phyloP scores from a whole-genome alignment of 35 echinoderm and acorn worm species.

The Diadema setosum region DNA sequence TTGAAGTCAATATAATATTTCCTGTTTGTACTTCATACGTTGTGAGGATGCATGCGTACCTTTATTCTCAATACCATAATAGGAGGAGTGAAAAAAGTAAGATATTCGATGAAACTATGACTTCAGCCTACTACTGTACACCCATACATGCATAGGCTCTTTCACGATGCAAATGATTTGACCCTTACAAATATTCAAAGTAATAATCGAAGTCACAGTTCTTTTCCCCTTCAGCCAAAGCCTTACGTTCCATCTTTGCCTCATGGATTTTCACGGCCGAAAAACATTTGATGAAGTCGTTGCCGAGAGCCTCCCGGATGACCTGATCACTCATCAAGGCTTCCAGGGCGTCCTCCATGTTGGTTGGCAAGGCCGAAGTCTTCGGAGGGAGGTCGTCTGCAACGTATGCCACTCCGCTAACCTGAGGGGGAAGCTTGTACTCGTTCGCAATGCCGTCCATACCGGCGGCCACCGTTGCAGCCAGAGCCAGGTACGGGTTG shows the following conservation, averaged over 20 bases:
- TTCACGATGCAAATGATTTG: neutral
- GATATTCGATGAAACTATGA: no score
- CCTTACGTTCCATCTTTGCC: neutral
- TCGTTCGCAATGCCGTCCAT: slow-evolving; percentile 61
- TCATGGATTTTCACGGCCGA: slow-evolving; percentile 52
- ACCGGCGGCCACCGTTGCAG: slow-evolving; percentile 55
- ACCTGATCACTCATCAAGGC: slow-evolving; percentile 28
- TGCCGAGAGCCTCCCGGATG: slow-evolving; percentile 44
- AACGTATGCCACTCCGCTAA: neutral
- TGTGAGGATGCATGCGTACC: no score
- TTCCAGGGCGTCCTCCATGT: slow-evolving; percentile 52
- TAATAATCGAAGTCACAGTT: slow-evolving; percentile 42
- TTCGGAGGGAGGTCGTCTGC: slow-evolving; percentile 14
- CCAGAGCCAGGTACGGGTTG: slow-evolving; percentile 45
- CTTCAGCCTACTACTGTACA: no score
- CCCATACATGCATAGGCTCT: no score
- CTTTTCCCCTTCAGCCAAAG: neutral
- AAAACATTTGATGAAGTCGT: slow-evolving; percentile 68
- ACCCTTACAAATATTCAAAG: slow-evolving; percentile 57
- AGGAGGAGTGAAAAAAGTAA: no score
- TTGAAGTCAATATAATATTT: no score
- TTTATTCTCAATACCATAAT: no score
- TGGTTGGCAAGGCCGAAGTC: slow-evolving; percentile 3
- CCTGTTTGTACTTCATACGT: no score
- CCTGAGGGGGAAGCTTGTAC: slow-evolving; percentile 27